phyloP scores from a whole-genome alignment of 1,140 invertebrate genomes.

The Leptinotarsa texana region DNA sequence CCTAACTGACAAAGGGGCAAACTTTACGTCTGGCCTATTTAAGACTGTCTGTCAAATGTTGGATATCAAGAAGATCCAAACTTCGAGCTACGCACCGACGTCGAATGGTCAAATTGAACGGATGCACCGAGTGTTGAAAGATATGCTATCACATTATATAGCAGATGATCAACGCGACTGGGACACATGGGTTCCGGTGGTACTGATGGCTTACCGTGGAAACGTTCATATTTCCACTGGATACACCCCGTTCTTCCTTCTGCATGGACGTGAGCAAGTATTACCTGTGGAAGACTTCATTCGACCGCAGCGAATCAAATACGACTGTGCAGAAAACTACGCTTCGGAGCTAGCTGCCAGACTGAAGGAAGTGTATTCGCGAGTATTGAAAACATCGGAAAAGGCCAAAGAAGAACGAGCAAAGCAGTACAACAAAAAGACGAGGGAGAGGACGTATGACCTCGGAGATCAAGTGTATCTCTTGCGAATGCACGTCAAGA shows the following conservation, averaged over 20 bases:
- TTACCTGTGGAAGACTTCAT: conserved; percentile 2
- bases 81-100: conserved; percentile 47
- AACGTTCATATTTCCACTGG: conserved; percentile 6
- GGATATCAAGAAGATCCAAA: conserved; percentile 14
- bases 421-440: neutral
- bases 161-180: neutral
- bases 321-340: conserved; percentile 10
- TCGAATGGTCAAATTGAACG: conserved; percentile 56
- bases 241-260: neutral
- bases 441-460: neutral
- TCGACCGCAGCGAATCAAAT: neutral
- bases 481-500: too few relatives aligned
- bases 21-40: conserved; percentile 27
- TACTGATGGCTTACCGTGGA: conserved; percentile 5
- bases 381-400: neutral
- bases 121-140: conserved; percentile 54
- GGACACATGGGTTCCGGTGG: conserved; percentile 6
- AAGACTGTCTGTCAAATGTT: neutral
- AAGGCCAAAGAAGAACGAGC: neutral
- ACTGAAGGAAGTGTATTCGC: neutral
- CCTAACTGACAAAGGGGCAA: conserved; percentile 41
- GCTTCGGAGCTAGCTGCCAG: conserved; percentile 1
- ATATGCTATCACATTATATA: conserved; percentile 57
- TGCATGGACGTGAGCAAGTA: neutral
- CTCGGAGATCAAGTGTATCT: conserved; percentile 6